A percentile compares a stretch with the other conserved stretches of the same genome.
Evolutionary conservation across 2,113 vertebrate species (phyloP).

Genomic region (Tor tambroides): DNA sequence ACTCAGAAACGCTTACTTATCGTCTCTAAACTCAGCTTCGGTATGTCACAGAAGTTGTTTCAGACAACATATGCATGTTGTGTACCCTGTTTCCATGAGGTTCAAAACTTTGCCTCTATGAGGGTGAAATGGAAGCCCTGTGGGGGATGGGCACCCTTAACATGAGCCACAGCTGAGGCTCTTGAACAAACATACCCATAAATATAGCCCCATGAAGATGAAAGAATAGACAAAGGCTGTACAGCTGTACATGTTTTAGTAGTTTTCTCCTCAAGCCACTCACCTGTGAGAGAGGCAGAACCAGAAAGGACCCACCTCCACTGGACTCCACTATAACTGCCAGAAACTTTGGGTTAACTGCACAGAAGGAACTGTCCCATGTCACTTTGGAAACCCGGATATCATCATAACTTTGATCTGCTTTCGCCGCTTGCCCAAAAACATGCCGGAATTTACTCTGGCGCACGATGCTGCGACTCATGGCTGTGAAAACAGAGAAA

Average conservation of each 20-base stretch:
- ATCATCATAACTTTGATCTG: slow-evolving; percentile 94
- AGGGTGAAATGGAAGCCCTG: slow-evolving; percentile 26
- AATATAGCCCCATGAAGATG: background rate
- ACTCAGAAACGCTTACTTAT: slow-evolving; percentile 7
- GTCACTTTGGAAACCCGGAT: slow-evolving; percentile 98
- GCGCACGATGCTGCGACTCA: slow-evolving; percentile 97
- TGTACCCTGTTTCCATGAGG: slow-evolving; percentile 31
- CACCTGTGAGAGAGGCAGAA: slow-evolving; percentile 91
- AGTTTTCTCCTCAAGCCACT: slow-evolving; percentile 54
- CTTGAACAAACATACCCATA: slow-evolving; percentile 20
- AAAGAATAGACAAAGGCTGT: slow-evolving; percentile 9
- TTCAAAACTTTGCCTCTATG: background rate
- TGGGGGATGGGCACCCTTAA: slow-evolving; percentile 27
- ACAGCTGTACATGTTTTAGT: background rate
- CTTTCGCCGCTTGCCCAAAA: slow-evolving; percentile 92
- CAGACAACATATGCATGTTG: slow-evolving; percentile 30
- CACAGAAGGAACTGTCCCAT: slow-evolving; percentile 98
- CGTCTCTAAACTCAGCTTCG: slow-evolving; percentile 22
- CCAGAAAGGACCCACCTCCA: slow-evolving; percentile 92
- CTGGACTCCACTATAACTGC: slow-evolving; percentile 96
- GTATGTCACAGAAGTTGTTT: slow-evolving; percentile 23
- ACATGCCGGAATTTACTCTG: slow-evolving; percentile 98
- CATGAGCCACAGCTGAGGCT: background rate
- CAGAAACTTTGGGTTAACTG: slow-evolving; percentile 95
- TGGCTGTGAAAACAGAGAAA: slow-evolving; percentile 68